Base-by-base conservation (phyloP, 2,113 vertebrate species). In the Zosterops pallidus region DNA sequence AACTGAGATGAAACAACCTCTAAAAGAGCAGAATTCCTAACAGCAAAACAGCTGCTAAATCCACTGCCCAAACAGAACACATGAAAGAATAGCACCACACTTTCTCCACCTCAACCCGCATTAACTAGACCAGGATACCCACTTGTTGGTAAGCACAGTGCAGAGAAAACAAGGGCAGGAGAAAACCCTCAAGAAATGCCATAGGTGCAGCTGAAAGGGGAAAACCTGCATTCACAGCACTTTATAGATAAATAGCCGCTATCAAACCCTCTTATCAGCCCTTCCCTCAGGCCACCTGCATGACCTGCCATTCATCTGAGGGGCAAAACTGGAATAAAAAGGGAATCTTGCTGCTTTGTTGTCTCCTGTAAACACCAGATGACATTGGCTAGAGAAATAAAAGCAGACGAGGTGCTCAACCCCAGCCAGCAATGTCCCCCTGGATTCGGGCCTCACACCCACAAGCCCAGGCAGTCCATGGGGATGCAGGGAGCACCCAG, bases 121-220 rank as follows among this genome's bases (percentile, higher is more conserved):
- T 10, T 52, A 93, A 92, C 76, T 63, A 90, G 83, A 83, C 59
- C 96, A 86, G 89, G 89, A n/a, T 59, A 83, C 25, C 68, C 76
- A 62, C 86, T 86, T 83, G 85, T 56, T 74, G 83, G 86, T 26
- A 55, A 94, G 87, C 74, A 64, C 35, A 7, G 0, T 26, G 55
- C 64, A 75, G 47, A 52, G 69, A 8, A 57, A 83, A 83, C 50
- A 86, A 62, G 85, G 75, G 2, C 90, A 86, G 42, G 11, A 74
- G 55, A 80, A 46, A 85, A 46, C 20, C 62, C 62, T 31, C 49
- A 39, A 31, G 65, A 41, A 41, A 47, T 16, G 25, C 2, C 6
- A 0, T 1, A 6, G 0, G 21, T 8, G 33, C 42, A 42, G 56
- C 0, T 52, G 56, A 11, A 59, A 68, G 37, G 2, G 29, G 25